Evolutionary conservation across 2,888 invertebrate genomes (phyloP).

Genomic region (Catocala nupta): DNA sequence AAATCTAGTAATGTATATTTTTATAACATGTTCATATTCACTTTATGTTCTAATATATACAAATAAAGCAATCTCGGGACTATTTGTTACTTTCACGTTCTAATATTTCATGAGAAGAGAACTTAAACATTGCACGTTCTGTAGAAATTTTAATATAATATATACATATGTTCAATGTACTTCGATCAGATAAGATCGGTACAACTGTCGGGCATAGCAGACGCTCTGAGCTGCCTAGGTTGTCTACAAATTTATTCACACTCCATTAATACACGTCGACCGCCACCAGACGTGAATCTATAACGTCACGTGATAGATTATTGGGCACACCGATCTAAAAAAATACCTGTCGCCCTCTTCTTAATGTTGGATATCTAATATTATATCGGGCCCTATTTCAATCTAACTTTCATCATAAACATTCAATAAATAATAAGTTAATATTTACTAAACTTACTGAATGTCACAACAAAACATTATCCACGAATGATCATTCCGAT

Average conservation of each 20-base stretch:
- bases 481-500: slow-evolving; percentile 29
- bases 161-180: slow-evolving; percentile 1
- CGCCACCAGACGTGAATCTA: slow-evolving; percentile 46
- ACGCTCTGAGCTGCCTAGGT: slow-evolving; percentile 35
- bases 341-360: slow-evolving; percentile 37
- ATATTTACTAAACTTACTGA: not conserved
- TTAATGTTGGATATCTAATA: slow-evolving; percentile 1
- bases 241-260: slow-evolving; percentile 75
- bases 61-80: too few relatives aligned
- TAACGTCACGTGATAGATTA: slow-evolving; percentile 68
- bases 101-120: too few relatives aligned
- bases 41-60: too few relatives aligned
- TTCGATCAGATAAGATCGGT: slow-evolving; percentile 44
- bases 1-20: too few relatives aligned
- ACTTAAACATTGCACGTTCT: too few relatives aligned
- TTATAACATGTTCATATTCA: too few relatives aligned
- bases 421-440: not conserved
- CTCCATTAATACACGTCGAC: slow-evolving; percentile 77
- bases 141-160: too few relatives aligned
- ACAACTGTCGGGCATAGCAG: slow-evolving; percentile 36
- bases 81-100: too few relatives aligned
- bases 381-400: not conserved
- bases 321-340: slow-evolving; percentile 60
- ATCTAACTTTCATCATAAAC: slow-evolving; percentile 16
- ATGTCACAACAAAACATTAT: slow-evolving; percentile 13